Conservation (phyloP, 2,113 vertebrate species). For the Lasiurus borealis region DNA sequence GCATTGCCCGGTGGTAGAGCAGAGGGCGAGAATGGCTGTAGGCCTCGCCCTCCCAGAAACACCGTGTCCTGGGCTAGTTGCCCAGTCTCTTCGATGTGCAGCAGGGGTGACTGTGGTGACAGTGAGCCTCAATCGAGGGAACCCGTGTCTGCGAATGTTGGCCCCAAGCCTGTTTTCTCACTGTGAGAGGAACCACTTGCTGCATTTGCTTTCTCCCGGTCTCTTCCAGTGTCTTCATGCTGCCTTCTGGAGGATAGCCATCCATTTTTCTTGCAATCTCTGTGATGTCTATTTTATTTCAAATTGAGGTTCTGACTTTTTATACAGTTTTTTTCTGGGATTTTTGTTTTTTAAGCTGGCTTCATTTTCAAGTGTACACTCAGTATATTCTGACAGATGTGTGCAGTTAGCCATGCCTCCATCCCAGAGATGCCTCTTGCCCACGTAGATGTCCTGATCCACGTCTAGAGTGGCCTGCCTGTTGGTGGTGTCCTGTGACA, state of each 20-base stretch:
- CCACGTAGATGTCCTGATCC: background rate
- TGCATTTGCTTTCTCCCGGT: background rate
- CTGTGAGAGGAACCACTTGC: fast-evolving
- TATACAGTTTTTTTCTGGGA: background rate
- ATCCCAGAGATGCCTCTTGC: background rate
- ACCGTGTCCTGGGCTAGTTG: background rate
- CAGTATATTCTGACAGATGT: background rate
- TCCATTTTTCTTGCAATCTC: background rate
- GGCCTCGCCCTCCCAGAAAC: background rate
- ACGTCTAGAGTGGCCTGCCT: background rate
- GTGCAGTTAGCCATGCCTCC: fast-evolving
- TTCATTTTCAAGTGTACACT: background rate
- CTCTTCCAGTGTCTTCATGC: background rate
- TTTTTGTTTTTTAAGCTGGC: background rate
- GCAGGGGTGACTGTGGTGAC: background rate
- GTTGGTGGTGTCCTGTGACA: fast-evolving
- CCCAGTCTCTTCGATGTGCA: background rate
- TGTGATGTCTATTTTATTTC: background rate
- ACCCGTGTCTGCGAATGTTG: background rate
- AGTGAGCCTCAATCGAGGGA: background rate
- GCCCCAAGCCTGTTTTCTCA: background rate
- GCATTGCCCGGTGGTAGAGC: background rate
- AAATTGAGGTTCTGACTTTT: background rate
- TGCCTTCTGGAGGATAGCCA: background rate
- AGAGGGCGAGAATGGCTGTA: background rate